Base-by-base conservation (phyloP, 2,888 invertebrate species). In the Gonocerus acuteangulatus region DNA sequence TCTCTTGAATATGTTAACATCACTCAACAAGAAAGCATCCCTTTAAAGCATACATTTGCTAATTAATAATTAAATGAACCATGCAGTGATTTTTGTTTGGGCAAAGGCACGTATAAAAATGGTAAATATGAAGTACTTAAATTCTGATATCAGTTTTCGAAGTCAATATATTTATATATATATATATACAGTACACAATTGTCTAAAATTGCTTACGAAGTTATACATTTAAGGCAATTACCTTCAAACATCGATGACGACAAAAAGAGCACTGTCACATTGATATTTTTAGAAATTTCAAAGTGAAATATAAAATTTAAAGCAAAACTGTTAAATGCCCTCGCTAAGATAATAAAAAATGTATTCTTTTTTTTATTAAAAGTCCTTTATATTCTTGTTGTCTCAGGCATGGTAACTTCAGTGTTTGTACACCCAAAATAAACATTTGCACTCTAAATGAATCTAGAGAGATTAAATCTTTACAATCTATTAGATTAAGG, bases 51-150 rank as follows among this genome's bases (percentile, higher is more conserved):
- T 6, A 27, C 27, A 27, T 27, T 27, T 6, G 27, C 9, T 27
- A 27, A 6, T 27, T 27, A 27, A 9, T 27, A 6, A 47, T 21
- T 47, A 19, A 18, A 47, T 47, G 16, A 47, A 44, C 44, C 15
- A 16, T 18, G 44, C 15, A 44, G 44, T 44, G 16, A 16, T 3
- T 44, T 44, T 44, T 44, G 15, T 15, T 11, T 6, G 44, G 13
- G 7, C 6, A 16, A 44, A 44, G 18, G 15, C 15, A 44, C 18
- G 7, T 44, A 16, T 44, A 44, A 44, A 44, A 16, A 44, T 44
- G 44, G 44, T 44, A 44, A 44, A 44, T 11, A 13, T 47, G 18
- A 47, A 47, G 16, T 47, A 47, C 16, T 42, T 42, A 42, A 47
- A 15, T 21, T 47, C 16, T 47, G 21, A 15, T 47, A 16, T 7